phyloP scores from a whole-genome alignment of 1,140 invertebrate genomes.

The Aphidius ervi region DNA sequence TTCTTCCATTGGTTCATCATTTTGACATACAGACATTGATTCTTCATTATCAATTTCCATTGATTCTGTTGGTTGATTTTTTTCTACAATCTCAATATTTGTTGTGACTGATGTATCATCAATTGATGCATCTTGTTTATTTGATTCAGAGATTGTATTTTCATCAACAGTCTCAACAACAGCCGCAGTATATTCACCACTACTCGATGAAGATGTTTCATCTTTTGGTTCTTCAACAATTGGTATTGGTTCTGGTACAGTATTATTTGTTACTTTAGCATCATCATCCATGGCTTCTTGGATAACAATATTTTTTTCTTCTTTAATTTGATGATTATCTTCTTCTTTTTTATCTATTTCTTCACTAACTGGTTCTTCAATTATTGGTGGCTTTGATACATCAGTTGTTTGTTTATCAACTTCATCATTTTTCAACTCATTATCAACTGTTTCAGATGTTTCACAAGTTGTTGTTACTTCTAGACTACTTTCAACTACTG shows the following conservation, averaged over 20 bases:
- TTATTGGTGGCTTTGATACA: constrained; percentile 23
- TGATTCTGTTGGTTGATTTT: constrained; percentile 33
- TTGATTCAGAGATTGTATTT: too few relatives aligned
- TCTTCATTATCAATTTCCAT: constrained; percentile 49
- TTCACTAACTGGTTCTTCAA: constrained; percentile 29
- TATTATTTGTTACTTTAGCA: constrained; percentile 25
- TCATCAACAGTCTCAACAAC: too few relatives aligned
- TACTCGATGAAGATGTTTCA: constrained; percentile 6
- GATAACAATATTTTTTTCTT: constrained; percentile 24
- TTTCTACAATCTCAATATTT: constrained; percentile 18
- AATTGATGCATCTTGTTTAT: background rate
- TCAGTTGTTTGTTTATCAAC: constrained; percentile 3
- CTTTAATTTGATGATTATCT: background rate
- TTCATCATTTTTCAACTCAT: background rate
- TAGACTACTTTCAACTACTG: too few relatives aligned
- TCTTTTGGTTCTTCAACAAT: constrained; percentile 46
- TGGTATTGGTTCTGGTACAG: constrained; percentile 39
- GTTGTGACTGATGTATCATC: constrained; percentile 17
- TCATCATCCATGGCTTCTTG: constrained; percentile 41
- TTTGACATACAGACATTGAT: constrained; percentile 28
- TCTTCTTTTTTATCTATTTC: constrained; percentile 2
- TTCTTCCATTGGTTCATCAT: constrained; percentile 47
- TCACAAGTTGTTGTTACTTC: background rate
- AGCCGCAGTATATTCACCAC: background rate
- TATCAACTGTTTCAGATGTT: background rate